A percentile compares a stretch with the other conserved stretches of the same genome.
These are phyloP conservation scores for Orgyia antiqua DNA, from an alignment of 2,888 invertebrate species.

Conservation along the genomic window DNA sequence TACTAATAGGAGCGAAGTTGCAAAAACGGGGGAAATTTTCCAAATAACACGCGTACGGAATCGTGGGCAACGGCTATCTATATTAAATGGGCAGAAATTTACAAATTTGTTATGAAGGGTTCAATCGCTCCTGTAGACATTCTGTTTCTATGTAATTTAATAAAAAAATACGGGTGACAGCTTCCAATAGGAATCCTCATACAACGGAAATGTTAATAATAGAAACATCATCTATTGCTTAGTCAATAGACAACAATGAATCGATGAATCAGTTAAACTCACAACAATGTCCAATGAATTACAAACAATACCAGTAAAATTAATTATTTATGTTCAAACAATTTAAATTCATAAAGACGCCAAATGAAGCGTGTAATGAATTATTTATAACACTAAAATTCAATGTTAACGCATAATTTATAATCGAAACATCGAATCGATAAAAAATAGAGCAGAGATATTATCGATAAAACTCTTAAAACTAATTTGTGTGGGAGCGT, in stretches of 20 bases:
- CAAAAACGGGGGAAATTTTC: too few relatives aligned
- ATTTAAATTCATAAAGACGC: slow-evolving; percentile 4
- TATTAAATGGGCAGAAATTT: too few relatives aligned
- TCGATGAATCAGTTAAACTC: slow-evolving; percentile 11
- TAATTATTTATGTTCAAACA: slow-evolving; percentile 2
- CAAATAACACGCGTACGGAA: too few relatives aligned
- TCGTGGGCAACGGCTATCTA: too few relatives aligned
- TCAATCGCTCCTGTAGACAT: too few relatives aligned
- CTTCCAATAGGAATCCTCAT: too few relatives aligned
- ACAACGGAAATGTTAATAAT: too few relatives aligned
- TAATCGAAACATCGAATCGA: slow-evolving; percentile 8
- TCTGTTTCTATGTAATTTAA: too few relatives aligned
- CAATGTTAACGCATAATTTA: slow-evolving; percentile 5
- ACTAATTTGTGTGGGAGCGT: slow-evolving; percentile 7
- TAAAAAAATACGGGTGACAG: too few relatives aligned
- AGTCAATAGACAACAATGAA: slow-evolving; percentile 14
- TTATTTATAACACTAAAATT: slow-evolving; percentile 7
- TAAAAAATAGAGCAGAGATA: slow-evolving; percentile 16
- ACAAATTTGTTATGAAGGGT: too few relatives aligned
- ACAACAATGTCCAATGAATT: slow-evolving; percentile 5
- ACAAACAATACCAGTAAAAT: slow-evolving; percentile 4
- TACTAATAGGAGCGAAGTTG: too few relatives aligned
- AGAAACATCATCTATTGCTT: too few relatives aligned
- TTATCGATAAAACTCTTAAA: slow-evolving; percentile 11
- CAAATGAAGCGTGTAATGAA: slow-evolving; percentile 7